Conservation (phyloP, 2,888 invertebrate genomes). For the Chymomyza fuscimana region DNA sequence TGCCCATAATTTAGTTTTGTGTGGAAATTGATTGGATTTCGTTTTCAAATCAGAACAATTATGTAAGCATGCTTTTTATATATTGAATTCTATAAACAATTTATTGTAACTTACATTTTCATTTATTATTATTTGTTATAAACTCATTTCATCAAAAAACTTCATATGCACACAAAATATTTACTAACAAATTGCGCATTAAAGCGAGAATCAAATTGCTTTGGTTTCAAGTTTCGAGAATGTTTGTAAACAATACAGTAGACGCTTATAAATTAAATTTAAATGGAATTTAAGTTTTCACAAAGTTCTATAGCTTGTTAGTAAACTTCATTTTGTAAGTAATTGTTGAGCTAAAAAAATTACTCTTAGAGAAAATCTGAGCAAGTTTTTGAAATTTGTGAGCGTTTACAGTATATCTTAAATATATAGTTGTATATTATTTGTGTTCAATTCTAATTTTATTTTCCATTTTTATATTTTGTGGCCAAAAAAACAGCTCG, state of each 20-base stretch:
- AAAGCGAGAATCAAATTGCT: background rate
- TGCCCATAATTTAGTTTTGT: constrained; percentile 66
- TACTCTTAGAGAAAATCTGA: background rate
- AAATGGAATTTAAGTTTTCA: background rate
- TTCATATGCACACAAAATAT: background rate
- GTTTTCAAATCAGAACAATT: constrained; percentile 70
- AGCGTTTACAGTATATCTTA: background rate
- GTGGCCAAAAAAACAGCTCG: constrained; percentile 63
- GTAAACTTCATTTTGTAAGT: background rate
- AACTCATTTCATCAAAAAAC: background rate
- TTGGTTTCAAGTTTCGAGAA: background rate
- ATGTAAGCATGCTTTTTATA: constrained; percentile 78
- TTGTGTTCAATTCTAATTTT: background rate
- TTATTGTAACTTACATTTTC: constrained; percentile 39
- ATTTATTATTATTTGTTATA: constrained; percentile 28
- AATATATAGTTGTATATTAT: background rate
- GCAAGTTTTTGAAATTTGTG: background rate
- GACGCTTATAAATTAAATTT: background rate
- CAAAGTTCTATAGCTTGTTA: background rate
- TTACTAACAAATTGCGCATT: background rate
- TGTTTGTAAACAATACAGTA: background rate
- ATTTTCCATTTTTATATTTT: background rate
- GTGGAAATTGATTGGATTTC: constrained; percentile 74
- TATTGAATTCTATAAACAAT: constrained; percentile 38
- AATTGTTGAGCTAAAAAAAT: background rate